Evolutionary conservation across 2,888 invertebrate species (phyloP), one percentile per base, ranked within the genome.

Genomic region (Phalera bucephala): DNA sequence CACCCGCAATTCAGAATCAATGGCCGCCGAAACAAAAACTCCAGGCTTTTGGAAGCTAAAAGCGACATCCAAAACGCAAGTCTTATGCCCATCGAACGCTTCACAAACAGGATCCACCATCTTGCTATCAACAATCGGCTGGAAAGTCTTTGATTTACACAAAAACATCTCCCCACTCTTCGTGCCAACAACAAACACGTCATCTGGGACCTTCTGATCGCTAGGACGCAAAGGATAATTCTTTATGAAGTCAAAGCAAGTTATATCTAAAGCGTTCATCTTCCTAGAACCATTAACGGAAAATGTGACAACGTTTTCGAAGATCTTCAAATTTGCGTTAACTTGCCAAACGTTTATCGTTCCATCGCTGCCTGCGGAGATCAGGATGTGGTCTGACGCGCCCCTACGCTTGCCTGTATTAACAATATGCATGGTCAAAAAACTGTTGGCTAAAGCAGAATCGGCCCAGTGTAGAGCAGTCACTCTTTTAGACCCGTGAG

Each of bases 221-320:
- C 65, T 58, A 0, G 80, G 71, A 0, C 78, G 54, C 0, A 82
- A 37, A 0, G 83, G 80, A 23, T 51, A 74, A 0, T 61, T 57
- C 41, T 75, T 84, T 0, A 79, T 72, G 31, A 83, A 86, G 33
- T 86, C 87, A 20, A 88, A 85, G 44, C 86, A 85, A 3, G 61
- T 79, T 13, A 88, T 75, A 10, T 84, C 81, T 0, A 76, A 69
- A 0, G 69, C 45, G 0, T 54, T 46, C 20, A 62, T 35, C n/a
- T 80, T 79, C 3, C 59, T 63, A 0, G 74, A 64, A 0, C 74
- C 74, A 25, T 82, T 80, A 0, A 88, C 54, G 0, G 44, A 43
- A 33, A 81, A 88, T 0, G 68, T 59, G 0, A 77, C 47, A 0
- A 88, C 64, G 6, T 64, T 74, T 14, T 84, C 79, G 23, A 88